phyloP scores from a whole-genome alignment of 2,888 invertebrate genomes.

The Sclerodermus sp. region DNA sequence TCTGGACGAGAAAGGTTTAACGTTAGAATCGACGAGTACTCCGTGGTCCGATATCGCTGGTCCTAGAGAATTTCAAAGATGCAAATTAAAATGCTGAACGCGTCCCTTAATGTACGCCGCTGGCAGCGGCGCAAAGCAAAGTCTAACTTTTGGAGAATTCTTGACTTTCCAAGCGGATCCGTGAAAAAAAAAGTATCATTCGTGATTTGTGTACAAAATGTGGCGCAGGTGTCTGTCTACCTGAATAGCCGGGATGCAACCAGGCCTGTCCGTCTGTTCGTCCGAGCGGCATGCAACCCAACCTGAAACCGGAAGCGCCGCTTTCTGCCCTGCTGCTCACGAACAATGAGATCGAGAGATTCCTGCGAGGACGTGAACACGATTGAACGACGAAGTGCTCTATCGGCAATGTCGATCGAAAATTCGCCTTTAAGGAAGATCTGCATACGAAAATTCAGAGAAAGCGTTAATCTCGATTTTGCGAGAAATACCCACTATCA shows the following conservation, averaged over 20 bases:
- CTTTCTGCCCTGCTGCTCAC: constrained; percentile 51
- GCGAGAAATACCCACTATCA: no score
- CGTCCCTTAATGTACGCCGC: no score
- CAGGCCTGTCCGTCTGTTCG: constrained; percentile 22
- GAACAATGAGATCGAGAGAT: constrained; percentile 48
- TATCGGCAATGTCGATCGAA: constrained; percentile 18
- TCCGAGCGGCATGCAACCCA: constrained; percentile 21
- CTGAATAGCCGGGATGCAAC: constrained; percentile 25
- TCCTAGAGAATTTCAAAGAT: no score
- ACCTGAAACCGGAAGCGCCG: constrained; percentile 49
- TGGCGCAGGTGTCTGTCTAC: constrained; percentile 31
- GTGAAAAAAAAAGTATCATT: not conserved
- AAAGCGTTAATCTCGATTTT: no score
- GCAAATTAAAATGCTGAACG: no score
- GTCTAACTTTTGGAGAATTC: no score
- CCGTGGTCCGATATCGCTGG: constrained; percentile 17
- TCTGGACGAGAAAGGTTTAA: no score
- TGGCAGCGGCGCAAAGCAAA: no score
- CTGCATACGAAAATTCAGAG: no score
- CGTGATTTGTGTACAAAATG: constrained; percentile 18
- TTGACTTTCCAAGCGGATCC: not conserved
- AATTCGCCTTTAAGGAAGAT: not conserved
- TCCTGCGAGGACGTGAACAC: constrained; percentile 30
- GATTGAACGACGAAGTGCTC: constrained; percentile 29
- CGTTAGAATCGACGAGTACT: no score